Evolutionary conservation across 2,888 invertebrate species (phyloP).

Genomic region (Taphrorychus bicolor): DNA sequence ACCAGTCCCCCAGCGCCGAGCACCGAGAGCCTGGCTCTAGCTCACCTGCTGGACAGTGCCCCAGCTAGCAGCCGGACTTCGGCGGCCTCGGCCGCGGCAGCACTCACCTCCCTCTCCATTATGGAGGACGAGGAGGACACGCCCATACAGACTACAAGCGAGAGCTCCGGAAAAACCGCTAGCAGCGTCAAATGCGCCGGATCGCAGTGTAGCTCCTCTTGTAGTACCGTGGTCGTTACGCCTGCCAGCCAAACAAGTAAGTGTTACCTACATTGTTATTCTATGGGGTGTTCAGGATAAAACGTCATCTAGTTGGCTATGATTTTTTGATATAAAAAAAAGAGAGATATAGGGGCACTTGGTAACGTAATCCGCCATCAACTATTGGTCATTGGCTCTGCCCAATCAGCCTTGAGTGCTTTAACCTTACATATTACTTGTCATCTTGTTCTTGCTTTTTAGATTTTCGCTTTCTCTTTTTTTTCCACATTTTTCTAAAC

Average conservation of each 20-base stretch:
- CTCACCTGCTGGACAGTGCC: conserved; percentile 74
- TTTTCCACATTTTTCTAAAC: no score
- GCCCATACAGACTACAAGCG: conserved; percentile 62
- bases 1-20: conserved; percentile 85
- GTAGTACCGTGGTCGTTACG: conserved; percentile 84
- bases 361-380: no score
- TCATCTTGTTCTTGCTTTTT: no score
- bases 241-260: conserved; percentile 59
- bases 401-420: no score
- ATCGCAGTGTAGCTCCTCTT: conserved; percentile 86
- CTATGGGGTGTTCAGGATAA: no score
- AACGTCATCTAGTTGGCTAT: no score
- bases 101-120: conserved; percentile 59
- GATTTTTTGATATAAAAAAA: no score
- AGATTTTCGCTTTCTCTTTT: no score
- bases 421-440: no score
- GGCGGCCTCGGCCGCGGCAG: conserved; percentile 61
- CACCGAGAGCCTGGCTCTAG: conserved; percentile 82
- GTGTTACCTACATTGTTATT: no score
- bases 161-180: conserved; percentile 64
- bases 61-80: conserved; percentile 67
- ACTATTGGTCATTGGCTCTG: no score
- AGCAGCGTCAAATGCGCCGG: conserved; percentile 70
- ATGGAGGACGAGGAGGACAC: conserved; percentile 56
- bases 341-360: no score